Evolutionary conservation across 2,888 invertebrate species (phyloP).

Genomic region (Aphidoletes aphidimyza): DNA sequence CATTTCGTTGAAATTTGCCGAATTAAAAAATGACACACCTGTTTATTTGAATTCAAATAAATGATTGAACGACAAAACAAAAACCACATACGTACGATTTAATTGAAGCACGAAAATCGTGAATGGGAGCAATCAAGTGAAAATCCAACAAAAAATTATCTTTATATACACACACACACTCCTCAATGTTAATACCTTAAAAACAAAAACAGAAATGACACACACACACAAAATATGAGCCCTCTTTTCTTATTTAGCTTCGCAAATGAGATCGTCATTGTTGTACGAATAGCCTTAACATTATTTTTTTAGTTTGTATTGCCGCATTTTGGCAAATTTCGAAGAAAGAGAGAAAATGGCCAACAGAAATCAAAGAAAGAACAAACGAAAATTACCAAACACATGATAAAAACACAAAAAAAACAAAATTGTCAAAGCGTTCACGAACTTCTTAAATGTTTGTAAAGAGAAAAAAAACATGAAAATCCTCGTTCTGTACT

Average conservation of each 20-base stretch:
- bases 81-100: constrained; percentile 14
- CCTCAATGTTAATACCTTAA: constrained; percentile 6
- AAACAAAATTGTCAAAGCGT: not conserved
- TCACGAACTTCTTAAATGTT: too few relatives aligned
- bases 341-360: not conserved
- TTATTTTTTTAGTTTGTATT: constrained; percentile 38
- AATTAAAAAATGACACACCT: too few relatives aligned
- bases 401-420: not conserved
- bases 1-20: not conserved
- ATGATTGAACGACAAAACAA: too few relatives aligned
- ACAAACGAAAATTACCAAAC: not conserved
- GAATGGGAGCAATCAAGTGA: constrained; percentile 35
- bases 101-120: constrained; percentile 7
- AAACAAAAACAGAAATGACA: not conserved
- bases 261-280: constrained; percentile 22
- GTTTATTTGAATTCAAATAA: too few relatives aligned
- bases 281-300: constrained; percentile 16
- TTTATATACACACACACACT: not conserved
- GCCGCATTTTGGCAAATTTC: constrained; percentile 22
- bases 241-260: constrained; percentile 6
- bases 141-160: not conserved
- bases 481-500: constrained; percentile 8
- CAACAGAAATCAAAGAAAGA: not conserved
- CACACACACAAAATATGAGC: not conserved
- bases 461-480: not conserved